Conservation (phyloP, 2,797 vertebrate genomes). For the Acanthurus leucopareius region DNA sequence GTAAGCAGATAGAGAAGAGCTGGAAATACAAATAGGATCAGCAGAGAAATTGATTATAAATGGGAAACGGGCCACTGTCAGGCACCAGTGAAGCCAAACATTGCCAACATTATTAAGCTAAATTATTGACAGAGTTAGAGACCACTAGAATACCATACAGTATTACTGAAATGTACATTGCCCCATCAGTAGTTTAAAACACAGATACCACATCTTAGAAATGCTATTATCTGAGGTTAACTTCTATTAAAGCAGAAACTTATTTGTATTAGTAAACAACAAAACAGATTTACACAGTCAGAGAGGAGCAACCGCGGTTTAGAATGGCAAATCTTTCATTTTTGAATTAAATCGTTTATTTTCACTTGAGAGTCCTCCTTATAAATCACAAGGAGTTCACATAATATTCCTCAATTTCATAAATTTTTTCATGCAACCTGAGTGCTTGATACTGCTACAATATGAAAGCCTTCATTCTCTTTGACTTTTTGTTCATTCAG, state of each 20-base stretch:
- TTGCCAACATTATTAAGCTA: constrained; percentile 53
- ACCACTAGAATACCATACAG: constrained; percentile 9
- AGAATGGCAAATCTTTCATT: no score
- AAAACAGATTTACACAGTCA: no score
- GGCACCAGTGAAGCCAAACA: constrained; percentile 68
- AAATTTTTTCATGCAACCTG: constrained; percentile 13
- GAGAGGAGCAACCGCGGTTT: no score
- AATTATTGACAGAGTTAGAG: constrained; percentile 56
- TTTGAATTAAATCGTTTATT: no score
- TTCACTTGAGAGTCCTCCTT: no score
- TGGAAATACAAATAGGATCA: constrained; percentile 76
- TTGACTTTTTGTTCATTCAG: constrained; percentile 20
- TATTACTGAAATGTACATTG: not conserved
- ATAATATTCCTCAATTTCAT: constrained; percentile 5
- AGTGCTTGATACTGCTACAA: not conserved
- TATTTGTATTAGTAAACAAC: no score
- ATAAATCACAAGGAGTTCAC: constrained; percentile 22
- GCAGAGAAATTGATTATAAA: constrained; percentile 66
- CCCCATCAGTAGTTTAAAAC: not conserved
- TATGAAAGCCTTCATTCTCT: constrained; percentile 7
- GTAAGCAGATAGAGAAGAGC: constrained; percentile 67
- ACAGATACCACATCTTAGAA: not conserved
- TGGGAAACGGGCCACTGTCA: constrained; percentile 57
- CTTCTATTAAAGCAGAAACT: not conserved
- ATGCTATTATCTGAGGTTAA: not conserved